Base-by-base conservation (phyloP, 2,113 vertebrate species). In the Heloderma charlesbogerti region DNA sequence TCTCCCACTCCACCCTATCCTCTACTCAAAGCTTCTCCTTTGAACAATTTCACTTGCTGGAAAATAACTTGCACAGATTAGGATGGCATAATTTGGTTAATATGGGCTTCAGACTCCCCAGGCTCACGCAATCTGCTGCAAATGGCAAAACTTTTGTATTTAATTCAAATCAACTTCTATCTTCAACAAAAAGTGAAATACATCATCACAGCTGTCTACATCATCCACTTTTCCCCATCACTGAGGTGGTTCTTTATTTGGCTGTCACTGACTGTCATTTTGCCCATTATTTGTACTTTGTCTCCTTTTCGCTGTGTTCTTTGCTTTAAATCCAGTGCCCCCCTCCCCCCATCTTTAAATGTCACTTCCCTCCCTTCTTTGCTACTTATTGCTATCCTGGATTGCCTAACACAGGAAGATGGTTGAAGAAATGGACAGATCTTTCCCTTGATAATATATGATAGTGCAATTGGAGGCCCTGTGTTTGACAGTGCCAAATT, bases 171-270 rank as follows among this genome's bases (percentile, higher is more conserved):
- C n/a, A 57, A 20, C 45, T 84, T n/a, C 20, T 60, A 5, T 40
- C 43, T 90, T 89, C 31, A 3, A n/a, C 48, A 84, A 75, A 60
- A 66, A 85, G 78, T 66, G 37, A 40, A 78, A 51, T 66, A 40
- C 34, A 86, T 79, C n/a, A 85, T 69, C 72, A 78, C 40, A 85
- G 43, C 40, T 90, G 71, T 37, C 40, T 67, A 16, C 31, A 48
- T 31, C 60, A 79, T 13, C 82, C n/a, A 79, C 51, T 78, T 67
- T 90, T n/a, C 45, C 22, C 60, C 74, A 79, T 90, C 83, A 85
- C 2, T 40, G 45, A 89, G 89, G 43, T 85, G 31, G 40, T 67
- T 90, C n/a, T 54, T 90, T 72, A 90, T 90, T 67, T 85, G 45
- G 7, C 74, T 85, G 57, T 85, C 72, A 51, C 31, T 63, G 60